Conservation (phyloP, 2,113 vertebrate genomes). For the Colius striatus region DNA sequence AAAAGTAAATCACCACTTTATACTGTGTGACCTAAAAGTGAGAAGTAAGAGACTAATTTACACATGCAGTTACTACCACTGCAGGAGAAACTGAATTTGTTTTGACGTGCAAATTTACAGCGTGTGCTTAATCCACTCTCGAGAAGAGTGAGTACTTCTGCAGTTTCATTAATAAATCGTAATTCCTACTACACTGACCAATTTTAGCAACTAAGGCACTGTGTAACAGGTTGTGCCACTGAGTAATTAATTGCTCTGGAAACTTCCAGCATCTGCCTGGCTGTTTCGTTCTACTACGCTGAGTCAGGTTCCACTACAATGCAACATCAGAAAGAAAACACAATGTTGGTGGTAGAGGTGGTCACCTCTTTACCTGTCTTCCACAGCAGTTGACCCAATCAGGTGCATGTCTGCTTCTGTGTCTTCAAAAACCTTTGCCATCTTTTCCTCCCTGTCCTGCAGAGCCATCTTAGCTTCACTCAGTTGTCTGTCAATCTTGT, state of each 20-base stretch:
- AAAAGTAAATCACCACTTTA: not conserved
- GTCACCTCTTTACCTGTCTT: conserved; percentile 87
- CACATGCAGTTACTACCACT: not conserved
- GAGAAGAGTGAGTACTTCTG: not conserved
- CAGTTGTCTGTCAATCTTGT: conserved; percentile 81
- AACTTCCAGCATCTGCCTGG: not conserved
- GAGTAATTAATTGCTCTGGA: conserved; percentile 1
- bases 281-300: rapidly evolving
- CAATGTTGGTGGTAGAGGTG: rapidly evolving
- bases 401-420: conserved; percentile 92
- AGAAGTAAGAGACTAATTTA: conserved; percentile 2
- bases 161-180: conserved; percentile 51
- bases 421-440: conserved; percentile 89
- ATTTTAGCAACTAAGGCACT: conserved; percentile 36
- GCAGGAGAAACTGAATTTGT: not conserved
- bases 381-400: conserved; percentile 95
- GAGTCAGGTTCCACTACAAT: rapidly evolving
- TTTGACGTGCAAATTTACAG: conserved; percentile 46
- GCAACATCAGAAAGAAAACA: not conserved
- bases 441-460: conserved; percentile 93
- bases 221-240: not conserved
- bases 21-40: not conserved
- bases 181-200: not conserved
- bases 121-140: not conserved
- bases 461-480: conserved; percentile 89